Evolutionary conservation across 2,888 invertebrate species (phyloP), one percentile per base, ranked within the genome.

Genomic region (Macropis europaea): DNA sequence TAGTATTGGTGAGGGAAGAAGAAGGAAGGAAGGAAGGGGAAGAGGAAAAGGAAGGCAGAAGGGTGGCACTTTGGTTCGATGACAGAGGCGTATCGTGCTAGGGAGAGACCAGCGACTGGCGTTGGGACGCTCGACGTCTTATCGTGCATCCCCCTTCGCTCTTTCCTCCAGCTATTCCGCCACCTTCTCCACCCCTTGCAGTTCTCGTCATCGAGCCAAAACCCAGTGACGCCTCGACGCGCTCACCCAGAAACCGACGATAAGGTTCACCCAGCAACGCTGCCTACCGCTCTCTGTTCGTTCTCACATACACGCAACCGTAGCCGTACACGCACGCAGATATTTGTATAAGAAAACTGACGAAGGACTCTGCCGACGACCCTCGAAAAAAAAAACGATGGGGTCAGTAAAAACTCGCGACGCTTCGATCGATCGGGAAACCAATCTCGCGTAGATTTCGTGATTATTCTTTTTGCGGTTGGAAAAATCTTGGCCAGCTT

Each of bases 181-280:
- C 78, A 67, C 64, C 79, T 72, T 70, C 77, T 48, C 19, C 28
- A 61, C 47, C 40, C 75, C 54, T 54, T 59, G 69, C 73, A 68
- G 64, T 74, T 76, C 67, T 47, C 75, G 59, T 71, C 76, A 78
- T 73, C 82, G 82, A 83, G 82, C 86, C 86, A 83, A 87, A 87
- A 86, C 84, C 87, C 87, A 84, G 86, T 85, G 86, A 87, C 87
- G 88, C 86, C 83, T 79, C 84, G 85, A 87, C 85, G 86, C 88
- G 86, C 84, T 88, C 88, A 88, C 85, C 87, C 86, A 88, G 88
- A 88, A 89, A 88, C 85, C 89, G 82, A 87, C 88, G 90, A 89
- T 89, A 89, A 89, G 90, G 85, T 85, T 87, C 84, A 85, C 86
- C 84, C 71, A 83, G 82, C 83, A 84, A 87, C 83, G 86, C 82